These are phyloP conservation scores for Naja naja DNA, from an alignment of 2,113 vertebrate genomes.

Conservation along the genomic window DNA sequence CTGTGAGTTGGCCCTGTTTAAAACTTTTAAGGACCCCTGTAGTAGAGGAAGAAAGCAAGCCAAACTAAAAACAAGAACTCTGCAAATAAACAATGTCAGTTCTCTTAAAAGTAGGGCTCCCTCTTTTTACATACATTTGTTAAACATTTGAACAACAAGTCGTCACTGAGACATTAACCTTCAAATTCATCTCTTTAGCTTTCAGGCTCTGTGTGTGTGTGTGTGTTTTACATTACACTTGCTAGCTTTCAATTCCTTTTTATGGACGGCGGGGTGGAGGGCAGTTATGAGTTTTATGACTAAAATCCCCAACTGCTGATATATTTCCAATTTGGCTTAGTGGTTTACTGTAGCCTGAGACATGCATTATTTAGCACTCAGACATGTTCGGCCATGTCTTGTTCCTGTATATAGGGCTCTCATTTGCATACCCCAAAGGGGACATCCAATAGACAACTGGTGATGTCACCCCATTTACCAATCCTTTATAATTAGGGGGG, in stretches of 20 bases:
- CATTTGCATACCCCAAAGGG: constrained; percentile 55
- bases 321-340: constrained; percentile 55
- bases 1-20: no score
- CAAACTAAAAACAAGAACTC: neutral
- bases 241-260: constrained; percentile 30
- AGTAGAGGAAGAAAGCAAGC: neutral
- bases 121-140: neutral
- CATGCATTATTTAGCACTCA: constrained; percentile 67
- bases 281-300: constrained; percentile 47
- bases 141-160: neutral
- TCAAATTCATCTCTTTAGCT: neutral
- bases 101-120: neutral
- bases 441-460: constrained; percentile 48
- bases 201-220: neutral
- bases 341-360: constrained; percentile 52
- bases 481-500: constrained; percentile 37
- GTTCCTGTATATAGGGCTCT: constrained; percentile 59
- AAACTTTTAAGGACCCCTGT: neutral
- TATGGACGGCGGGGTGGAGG: constrained; percentile 9
- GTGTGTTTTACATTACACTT: neutral
- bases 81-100: neutral
- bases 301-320: constrained; percentile 63
- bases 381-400: constrained; percentile 62
- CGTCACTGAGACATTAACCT: neutral
- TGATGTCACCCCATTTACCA: constrained; percentile 67